Conservation (phyloP, 2,113 vertebrate genomes). For the Erinaceus europaeus region DNA sequence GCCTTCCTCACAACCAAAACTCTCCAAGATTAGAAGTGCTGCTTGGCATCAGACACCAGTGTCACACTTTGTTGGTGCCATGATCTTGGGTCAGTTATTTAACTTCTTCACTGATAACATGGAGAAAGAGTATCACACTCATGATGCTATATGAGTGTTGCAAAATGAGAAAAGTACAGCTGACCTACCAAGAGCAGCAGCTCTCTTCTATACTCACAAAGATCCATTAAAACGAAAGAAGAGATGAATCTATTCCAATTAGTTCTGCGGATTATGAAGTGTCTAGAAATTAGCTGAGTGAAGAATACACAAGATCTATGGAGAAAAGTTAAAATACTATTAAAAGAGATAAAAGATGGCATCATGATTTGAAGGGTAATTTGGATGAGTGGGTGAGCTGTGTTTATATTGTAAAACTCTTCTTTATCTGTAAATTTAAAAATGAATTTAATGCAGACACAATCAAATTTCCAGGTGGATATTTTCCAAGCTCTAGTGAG, state of each 20-base stretch:
- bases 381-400: neutral
- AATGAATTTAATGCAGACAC: neutral
- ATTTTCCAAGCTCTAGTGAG: constrained; percentile 23
- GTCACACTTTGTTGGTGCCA: neutral
- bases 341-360: neutral
- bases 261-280: neutral
- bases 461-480: neutral
- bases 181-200: neutral
- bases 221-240: neutral
- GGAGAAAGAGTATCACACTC: neutral
- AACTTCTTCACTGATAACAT: neutral
- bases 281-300: neutral
- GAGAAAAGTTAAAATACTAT: neutral
- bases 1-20: neutral
- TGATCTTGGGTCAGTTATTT: neutral
- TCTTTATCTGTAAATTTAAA: neutral
- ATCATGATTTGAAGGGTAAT: neutral
- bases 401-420: neutral
- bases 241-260: neutral
- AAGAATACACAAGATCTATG: neutral
- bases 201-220: neutral
- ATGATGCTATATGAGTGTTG: neutral
- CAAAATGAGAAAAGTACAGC: neutral
- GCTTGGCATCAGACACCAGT: accelerated
- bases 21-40: neutral